Conservation (phyloP, 2,113 vertebrate genomes). For the Ptilorrhoa leucosticta region DNA sequence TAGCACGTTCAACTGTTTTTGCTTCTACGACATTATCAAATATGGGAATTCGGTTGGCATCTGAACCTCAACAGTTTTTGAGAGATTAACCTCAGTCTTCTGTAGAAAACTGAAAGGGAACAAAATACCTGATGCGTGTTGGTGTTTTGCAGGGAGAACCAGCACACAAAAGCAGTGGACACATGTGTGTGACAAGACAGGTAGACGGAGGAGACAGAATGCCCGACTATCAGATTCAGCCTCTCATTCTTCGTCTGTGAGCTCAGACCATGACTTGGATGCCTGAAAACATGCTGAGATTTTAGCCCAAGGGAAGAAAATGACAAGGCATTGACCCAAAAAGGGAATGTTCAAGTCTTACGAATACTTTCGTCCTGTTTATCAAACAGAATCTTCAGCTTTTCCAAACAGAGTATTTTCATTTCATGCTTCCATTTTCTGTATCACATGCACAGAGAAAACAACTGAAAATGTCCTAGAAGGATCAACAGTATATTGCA, state of each 20-base stretch:
- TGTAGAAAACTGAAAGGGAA: background rate
- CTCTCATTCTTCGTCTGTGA: background rate
- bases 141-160: background rate
- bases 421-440: constrained; percentile 43
- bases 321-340: constrained; percentile 39
- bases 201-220: background rate
- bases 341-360: constrained; percentile 40
- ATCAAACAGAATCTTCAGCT: constrained; percentile 27
- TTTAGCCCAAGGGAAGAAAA: constrained; percentile 7
- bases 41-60: background rate
- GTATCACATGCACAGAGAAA: background rate
- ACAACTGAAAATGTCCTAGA: background rate
- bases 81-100: background rate
- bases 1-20: fast-evolving
- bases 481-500: background rate
- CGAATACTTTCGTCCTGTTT: constrained; percentile 13
- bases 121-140: background rate
- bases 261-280: background rate
- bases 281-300: background rate
- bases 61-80: background rate
- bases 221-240: background rate
- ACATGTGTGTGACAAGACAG: background rate
- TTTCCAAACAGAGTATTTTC: constrained; percentile 37
- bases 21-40: background rate
- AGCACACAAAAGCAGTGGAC: background rate